Evolutionary conservation across 2,888 invertebrate species (phyloP).

Genomic region (Drosophila ezoana): DNA sequence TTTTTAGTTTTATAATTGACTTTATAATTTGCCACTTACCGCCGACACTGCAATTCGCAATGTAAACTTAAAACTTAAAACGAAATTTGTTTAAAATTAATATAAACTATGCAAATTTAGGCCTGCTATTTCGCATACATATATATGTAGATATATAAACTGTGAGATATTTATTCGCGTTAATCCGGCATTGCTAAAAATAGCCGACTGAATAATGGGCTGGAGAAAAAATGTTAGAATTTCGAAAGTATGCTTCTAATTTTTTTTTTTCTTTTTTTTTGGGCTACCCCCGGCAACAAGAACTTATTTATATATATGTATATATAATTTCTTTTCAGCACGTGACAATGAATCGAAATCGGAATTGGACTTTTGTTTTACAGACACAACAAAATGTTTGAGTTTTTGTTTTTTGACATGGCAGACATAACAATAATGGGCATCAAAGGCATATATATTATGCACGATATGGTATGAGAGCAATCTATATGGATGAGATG

Average conservation of each 20-base stretch:
- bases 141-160: neutral
- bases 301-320: slow-evolving; percentile 60
- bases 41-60: slow-evolving; percentile 78
- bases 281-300: slow-evolving; percentile 70
- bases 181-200: slow-evolving; percentile 53
- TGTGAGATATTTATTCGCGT: slow-evolving; percentile 22
- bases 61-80: slow-evolving; percentile 75
- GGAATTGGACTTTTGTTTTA: slow-evolving; percentile 37
- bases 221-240: slow-evolving; percentile 54
- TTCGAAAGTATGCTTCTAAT: slow-evolving; percentile 13
- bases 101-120: slow-evolving; percentile 20
- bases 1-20: slow-evolving; percentile 5
- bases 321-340: slow-evolving; percentile 31
- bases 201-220: slow-evolving; percentile 52
- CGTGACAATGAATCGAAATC: slow-evolving; percentile 56
- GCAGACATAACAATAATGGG: slow-evolving; percentile 49
- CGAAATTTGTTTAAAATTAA: slow-evolving; percentile 32
- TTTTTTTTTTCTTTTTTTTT: slow-evolving; percentile 13
- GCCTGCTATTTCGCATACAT: neutral
- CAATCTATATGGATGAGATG: slow-evolving; percentile 14
- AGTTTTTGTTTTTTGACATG: slow-evolving; percentile 31
- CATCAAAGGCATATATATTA: slow-evolving; percentile 15
- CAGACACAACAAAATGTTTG: slow-evolving; percentile 55
- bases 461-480: slow-evolving; percentile 26
- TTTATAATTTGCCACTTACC: slow-evolving; percentile 69